phyloP scores from a whole-genome alignment of 2,113 vertebrate species.

The Cheirogaleus medius region DNA sequence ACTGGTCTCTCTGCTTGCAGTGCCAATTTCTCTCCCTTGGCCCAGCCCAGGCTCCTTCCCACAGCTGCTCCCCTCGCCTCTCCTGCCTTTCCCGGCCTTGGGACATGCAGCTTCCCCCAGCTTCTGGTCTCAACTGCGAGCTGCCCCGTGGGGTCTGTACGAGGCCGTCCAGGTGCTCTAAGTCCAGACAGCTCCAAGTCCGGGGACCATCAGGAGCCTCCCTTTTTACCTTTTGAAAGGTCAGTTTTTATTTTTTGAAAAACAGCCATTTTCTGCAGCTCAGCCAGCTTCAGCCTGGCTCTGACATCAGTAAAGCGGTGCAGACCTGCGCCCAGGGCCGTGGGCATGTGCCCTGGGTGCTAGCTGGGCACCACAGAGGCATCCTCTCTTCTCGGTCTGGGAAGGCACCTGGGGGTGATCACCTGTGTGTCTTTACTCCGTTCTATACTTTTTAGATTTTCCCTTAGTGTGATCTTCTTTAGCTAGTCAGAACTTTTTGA shows the following conservation, averaged over 20 bases:
- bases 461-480: not conserved
- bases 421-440: not conserved
- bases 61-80: not conserved
- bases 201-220: not conserved
- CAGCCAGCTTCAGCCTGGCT: not conserved
- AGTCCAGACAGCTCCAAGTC: not conserved
- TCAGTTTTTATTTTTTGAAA: not conserved
- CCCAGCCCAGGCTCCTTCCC: not conserved
- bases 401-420: not conserved
- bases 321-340: not conserved
- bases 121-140: not conserved
- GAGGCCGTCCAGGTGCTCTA: not conserved
- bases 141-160: not conserved
- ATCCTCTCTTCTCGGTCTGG: fast-evolving
- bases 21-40: not conserved
- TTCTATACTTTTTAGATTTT: not conserved
- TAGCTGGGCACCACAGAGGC: not conserved
- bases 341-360: not conserved
- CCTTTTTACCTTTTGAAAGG: not conserved
- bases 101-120: not conserved
- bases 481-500: no score
- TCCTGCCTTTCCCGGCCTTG: not conserved
- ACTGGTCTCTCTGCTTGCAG: not conserved
- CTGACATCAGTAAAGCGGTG: not conserved
- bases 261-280: not conserved